Evolutionary conservation across 2,888 invertebrate species (phyloP), one percentile per base, ranked within the genome.

Genomic region (Platycheirus rosarum): DNA sequence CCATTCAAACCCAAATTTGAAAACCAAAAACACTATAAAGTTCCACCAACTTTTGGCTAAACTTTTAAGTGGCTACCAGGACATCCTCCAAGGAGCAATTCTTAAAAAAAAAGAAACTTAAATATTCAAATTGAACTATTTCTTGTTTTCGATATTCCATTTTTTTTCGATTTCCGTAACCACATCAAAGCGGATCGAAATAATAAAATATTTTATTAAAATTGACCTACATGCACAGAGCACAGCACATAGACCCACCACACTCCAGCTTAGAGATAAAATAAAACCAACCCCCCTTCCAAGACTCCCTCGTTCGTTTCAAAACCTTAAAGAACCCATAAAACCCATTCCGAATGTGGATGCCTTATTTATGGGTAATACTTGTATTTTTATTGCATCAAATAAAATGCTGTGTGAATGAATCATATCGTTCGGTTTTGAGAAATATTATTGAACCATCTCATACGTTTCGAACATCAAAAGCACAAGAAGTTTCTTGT

Each of bases 381-480:
- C 76, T 80, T 76, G 80, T 70, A 46, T 76, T 80, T 80, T 80
- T 80, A 80, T 80, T 80, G 66, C 70, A 66, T 53, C 80, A 71
- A 76, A 80, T 80, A 80, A 80, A 80, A 53, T 60, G 65, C 65
- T 76, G 65, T 76, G 70, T 65, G 76, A 80, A 80, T 80, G 76
- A 80, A 80, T 80, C 80, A 80, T 80, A 76, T 76, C 65, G 76
- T 76, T 80, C 60, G 80, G 76, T 80, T 76, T 80, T 6, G 53
- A 70, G 76, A 80, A 80, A 80, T 66, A 80, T 80, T 78, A 74
- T 78, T 76, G 8, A 8, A 66, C 80, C 70, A 35, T 35, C 53
- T 32, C 49, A 80, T 57, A 80, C 63, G 70, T 75, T 65, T 9
- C 55, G 23, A 73, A 55, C 35, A 29, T 60, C 40, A 42, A 42